phyloP scores from a whole-genome alignment of 2,888 invertebrate genomes.

The Apocheima hispidaria region DNA sequence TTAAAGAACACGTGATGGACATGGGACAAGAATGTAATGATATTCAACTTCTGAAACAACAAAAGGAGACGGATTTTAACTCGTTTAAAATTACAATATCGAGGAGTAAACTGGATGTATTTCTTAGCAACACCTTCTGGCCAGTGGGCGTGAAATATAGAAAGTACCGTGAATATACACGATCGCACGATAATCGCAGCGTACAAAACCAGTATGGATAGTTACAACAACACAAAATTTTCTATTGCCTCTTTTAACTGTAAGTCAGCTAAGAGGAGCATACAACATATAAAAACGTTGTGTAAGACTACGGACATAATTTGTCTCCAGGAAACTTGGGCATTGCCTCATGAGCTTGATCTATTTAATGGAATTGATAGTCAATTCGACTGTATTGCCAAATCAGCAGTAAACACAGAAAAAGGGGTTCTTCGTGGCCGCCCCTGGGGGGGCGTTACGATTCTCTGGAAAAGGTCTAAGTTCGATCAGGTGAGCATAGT shows the following conservation, averaged over 20 bases:
- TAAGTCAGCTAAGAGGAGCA: neutral
- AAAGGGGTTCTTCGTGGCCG: no score
- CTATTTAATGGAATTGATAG: neutral
- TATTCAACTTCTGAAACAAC: no score
- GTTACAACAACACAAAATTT: neutral
- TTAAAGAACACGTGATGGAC: no score
- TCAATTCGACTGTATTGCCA: neutral
- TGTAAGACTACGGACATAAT: neutral
- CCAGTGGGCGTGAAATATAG: neutral
- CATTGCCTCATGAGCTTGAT: neutral
- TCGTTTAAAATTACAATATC: neutral
- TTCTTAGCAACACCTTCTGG: neutral
- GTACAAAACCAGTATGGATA: neutral
- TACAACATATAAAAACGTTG: neutral
- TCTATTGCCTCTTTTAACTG: neutral
- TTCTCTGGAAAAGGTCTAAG: no score
- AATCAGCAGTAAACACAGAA: neutral
- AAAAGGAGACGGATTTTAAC: no score
- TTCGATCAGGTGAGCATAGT: no score
- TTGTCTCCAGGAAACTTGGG: neutral
- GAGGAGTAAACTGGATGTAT: neutral
- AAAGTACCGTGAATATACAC: neutral
- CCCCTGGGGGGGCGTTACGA: no score
- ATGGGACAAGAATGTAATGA: no score
- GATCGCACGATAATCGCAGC: neutral